Percentiles rank a stretch among this genome's conserved stretches.
These are phyloP conservation scores for Pachyuromys duprasi DNA, from an alignment of 2,797 vertebrate genomes.

Conservation along the genomic window DNA sequence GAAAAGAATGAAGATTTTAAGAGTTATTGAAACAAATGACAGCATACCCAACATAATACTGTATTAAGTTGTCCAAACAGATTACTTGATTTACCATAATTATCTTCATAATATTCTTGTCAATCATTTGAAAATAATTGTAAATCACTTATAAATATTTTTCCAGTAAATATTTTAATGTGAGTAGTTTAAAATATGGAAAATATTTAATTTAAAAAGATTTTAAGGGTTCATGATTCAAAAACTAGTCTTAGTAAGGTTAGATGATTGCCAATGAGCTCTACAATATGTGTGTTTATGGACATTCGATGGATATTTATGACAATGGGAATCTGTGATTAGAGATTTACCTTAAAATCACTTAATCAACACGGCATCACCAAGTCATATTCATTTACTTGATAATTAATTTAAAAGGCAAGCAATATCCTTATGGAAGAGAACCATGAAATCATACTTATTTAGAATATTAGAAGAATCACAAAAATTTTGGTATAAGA, in stretches of 20 bases:
- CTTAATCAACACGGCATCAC: background rate
- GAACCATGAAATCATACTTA: background rate
- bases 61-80: background rate
- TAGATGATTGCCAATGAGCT: background rate
- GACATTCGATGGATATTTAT: background rate
- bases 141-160: background rate
- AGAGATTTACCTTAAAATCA: slow-evolving; percentile 25
- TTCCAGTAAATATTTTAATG: slow-evolving; percentile 8
- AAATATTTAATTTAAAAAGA: slow-evolving; percentile 41
- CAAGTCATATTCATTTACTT: background rate
- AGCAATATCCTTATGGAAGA: background rate
- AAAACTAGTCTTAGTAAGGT: slow-evolving; percentile 27
- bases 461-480: slow-evolving; percentile 37
- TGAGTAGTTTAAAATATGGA: slow-evolving; percentile 37
- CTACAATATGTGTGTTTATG: background rate
- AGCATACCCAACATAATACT: background rate
- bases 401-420: background rate
- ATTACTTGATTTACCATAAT: background rate
- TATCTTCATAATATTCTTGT: slow-evolving; percentile 9
- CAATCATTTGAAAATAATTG: background rate
- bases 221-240: slow-evolving; percentile 46
- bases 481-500: background rate
- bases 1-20: background rate
- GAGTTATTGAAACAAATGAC: background rate
- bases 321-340: background rate